phyloP scores from a whole-genome alignment of 2,888 invertebrate genomes.

The Leptopilina myrica region DNA sequence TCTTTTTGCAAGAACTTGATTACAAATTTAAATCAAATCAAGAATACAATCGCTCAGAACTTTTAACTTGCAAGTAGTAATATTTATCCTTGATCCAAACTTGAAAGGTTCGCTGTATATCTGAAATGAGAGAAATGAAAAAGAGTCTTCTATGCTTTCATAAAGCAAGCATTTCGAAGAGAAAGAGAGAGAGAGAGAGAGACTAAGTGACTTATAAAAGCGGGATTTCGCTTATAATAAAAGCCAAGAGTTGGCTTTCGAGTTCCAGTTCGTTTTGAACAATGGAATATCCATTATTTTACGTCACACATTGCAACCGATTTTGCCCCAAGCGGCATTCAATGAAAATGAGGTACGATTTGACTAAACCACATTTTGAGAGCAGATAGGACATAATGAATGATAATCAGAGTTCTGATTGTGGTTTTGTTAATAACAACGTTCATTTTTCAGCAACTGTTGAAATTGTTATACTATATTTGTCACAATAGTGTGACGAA shows the following conservation, averaged over 20 bases:
- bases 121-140: constrained; percentile 8
- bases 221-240: constrained; percentile 31
- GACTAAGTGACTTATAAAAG: constrained; percentile 21
- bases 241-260: not conserved
- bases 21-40: constrained; percentile 13
- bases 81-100: constrained; percentile 26
- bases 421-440: constrained; percentile 11
- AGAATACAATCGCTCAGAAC: not conserved
- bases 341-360: constrained; percentile 34
- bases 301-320: constrained; percentile 27
- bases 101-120: constrained; percentile 11
- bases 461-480: too few relatives aligned
- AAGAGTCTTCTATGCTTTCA: constrained; percentile 16
- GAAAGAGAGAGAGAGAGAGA: not conserved
- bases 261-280: constrained; percentile 7
- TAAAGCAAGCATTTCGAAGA: not conserved
- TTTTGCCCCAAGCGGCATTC: constrained; percentile 12
- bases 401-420: constrained; percentile 15
- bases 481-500: too few relatives aligned
- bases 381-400: constrained; percentile 4
- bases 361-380: constrained; percentile 32
- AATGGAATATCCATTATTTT: constrained; percentile 37
- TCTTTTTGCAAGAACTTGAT: not conserved
- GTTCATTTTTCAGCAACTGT: not conserved
- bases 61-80: not conserved